Evolutionary conservation across 2,113 vertebrate genomes (phyloP).

Genomic region (Nannospalax galili): DNA sequence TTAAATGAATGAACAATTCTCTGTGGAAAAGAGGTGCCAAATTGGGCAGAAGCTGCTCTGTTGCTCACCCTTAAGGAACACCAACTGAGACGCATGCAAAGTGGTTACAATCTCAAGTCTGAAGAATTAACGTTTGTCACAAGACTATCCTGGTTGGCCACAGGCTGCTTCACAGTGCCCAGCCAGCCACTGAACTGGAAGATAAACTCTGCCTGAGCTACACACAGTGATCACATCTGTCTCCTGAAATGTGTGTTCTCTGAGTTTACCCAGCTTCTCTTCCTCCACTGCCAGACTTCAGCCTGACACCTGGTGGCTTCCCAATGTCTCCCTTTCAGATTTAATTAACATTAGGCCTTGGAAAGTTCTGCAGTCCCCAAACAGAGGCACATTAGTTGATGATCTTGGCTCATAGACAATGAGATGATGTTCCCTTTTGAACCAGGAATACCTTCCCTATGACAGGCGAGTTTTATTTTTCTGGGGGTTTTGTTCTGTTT

Average conservation of each 20-base stretch:
- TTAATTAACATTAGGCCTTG: slow-evolving; percentile 19
- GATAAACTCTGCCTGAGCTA: slow-evolving; percentile 31
- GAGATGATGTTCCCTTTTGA: neutral
- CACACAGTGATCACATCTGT: slow-evolving; percentile 65
- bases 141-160: slow-evolving; percentile 43
- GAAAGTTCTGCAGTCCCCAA: neutral
- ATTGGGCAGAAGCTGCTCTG: neutral
- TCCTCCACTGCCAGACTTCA: neutral
- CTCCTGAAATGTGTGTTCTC: slow-evolving; percentile 34
- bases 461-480: neutral
- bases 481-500: neutral
- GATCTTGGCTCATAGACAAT: slow-evolving; percentile 14
- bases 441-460: neutral
- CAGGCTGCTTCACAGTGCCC: neutral
- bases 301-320: slow-evolving; percentile 22
- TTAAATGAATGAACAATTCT: slow-evolving; percentile 59
- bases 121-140: slow-evolving; percentile 30
- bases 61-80: slow-evolving; percentile 45
- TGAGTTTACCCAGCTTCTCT: neutral
- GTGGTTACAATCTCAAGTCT: neutral
- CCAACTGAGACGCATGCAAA: neutral
- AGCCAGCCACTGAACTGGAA: slow-evolving; percentile 23
- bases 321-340: slow-evolving; percentile 37
- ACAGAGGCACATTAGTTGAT: neutral
- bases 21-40: neutral